These are phyloP conservation scores for Bubo scandiacus DNA, from an alignment of 2,113 vertebrate genomes.

Conservation along the genomic window DNA sequence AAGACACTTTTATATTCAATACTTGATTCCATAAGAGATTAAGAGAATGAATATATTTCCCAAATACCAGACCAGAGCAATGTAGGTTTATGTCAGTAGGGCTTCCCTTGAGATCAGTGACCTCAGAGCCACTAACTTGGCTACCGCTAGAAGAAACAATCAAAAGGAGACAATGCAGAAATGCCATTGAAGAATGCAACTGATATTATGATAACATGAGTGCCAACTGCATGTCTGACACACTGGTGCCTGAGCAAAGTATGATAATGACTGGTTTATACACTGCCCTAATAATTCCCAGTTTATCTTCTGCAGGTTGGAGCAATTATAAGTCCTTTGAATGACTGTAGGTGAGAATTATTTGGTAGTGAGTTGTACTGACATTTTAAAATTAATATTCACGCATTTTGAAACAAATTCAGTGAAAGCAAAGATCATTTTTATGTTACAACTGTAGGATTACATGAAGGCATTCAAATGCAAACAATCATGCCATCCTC, in stretches of 20 bases:
- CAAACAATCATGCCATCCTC: not conserved
- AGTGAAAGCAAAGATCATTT: not conserved
- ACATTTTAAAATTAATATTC: not conserved
- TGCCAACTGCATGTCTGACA: not conserved
- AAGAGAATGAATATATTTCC: not conserved
- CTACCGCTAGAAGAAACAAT: not conserved
- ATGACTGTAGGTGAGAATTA: not conserved
- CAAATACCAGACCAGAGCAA: not conserved
- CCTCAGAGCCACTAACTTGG: not conserved
- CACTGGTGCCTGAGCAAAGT: not conserved
- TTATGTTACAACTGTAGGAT: not conserved
- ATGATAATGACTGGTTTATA: not conserved
- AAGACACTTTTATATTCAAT: not conserved
- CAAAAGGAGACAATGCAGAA: not conserved
- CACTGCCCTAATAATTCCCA: not conserved
- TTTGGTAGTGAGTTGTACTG: not conserved
- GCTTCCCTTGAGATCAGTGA: not conserved
- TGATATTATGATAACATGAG: not conserved
- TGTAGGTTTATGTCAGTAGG: not conserved
- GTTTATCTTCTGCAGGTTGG: not conserved
- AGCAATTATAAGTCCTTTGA: not conserved
- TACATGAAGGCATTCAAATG: not conserved
- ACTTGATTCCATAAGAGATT: not conserved
- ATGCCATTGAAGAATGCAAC: not conserved
- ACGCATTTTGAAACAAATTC: not conserved